Percentiles rank a stretch among this genome's conserved stretches.
Evolutionary conservation across 2,113 vertebrate genomes (phyloP).

Genomic region (Peucedramus taeniatus): DNA sequence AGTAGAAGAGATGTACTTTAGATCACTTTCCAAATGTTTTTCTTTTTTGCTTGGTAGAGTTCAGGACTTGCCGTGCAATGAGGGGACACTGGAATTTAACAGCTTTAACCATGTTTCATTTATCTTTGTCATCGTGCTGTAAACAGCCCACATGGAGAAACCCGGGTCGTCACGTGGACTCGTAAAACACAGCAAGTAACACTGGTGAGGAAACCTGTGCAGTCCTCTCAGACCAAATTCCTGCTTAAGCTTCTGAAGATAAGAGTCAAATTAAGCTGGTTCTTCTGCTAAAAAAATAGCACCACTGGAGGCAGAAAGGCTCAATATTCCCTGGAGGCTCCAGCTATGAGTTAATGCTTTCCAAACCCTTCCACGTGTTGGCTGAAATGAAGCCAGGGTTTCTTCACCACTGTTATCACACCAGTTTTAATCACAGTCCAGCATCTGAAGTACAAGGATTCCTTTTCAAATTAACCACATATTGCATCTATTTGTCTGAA

Average conservation of each 20-base stretch:
- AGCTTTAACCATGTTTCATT: not conserved
- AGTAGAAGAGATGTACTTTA: not conserved
- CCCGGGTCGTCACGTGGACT: not conserved
- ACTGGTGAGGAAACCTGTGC: not conserved
- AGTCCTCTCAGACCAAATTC: not conserved
- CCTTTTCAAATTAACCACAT: not conserved
- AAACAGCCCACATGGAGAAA: slow-evolving; percentile 4
- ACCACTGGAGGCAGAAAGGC: not conserved
- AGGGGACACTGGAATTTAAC: not conserved
- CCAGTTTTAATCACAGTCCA: not conserved
- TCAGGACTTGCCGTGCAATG: not conserved
- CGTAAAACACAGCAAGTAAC: not conserved
- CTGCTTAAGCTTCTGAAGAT: not conserved
- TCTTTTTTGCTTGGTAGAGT: not conserved
- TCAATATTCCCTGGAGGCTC: not conserved
- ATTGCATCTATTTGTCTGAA: not conserved
- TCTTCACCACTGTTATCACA: not conserved
- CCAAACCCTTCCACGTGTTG: not conserved
- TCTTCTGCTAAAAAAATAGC: not conserved
- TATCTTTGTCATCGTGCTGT: slow-evolving; percentile 6
- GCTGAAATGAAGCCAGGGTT: not conserved
- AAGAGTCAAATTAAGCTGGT: not conserved
- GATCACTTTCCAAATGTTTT: not conserved
- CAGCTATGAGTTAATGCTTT: not conserved
- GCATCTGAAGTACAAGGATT: not conserved